Percentiles rank a stretch among this genome's conserved stretches.
Evolutionary conservation across 2,888 invertebrate species (phyloP).

Genomic region (Dione juno): DNA sequence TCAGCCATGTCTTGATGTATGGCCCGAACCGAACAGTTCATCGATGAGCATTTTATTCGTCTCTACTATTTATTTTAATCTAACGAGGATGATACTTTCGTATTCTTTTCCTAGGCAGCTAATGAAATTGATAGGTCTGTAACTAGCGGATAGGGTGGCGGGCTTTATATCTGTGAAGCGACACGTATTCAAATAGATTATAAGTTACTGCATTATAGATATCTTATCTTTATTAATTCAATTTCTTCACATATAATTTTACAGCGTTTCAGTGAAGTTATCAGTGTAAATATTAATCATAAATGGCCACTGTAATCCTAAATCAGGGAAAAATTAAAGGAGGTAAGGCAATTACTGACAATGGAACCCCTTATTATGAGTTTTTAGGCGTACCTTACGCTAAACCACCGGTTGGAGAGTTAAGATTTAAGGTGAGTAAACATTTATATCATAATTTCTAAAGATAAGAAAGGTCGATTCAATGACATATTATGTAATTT

Average conservation of each 20-base stretch:
- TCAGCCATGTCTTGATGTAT: too few species aligned
- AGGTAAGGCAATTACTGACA: constrained; percentile 58
- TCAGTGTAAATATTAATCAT: not conserved
- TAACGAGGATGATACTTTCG: too few species aligned
- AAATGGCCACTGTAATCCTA: constrained; percentile 58
- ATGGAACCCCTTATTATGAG: constrained; percentile 67
- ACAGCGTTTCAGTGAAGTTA: not conserved
- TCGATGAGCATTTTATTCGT: too few species aligned
- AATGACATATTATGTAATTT: not conserved
- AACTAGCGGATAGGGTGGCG: too few species aligned
- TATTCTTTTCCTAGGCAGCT: too few species aligned
- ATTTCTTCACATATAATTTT: not conserved
- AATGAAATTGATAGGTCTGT: too few species aligned
- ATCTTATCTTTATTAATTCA: constrained; percentile 7
- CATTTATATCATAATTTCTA: constrained; percentile 1
- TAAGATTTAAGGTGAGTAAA: constrained; percentile 61
- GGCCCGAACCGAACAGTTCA: too few species aligned
- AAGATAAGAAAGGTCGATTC: not conserved
- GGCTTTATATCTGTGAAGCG: not conserved
- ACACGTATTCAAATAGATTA: constrained; percentile 9
- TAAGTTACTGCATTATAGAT: not conserved
- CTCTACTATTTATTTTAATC: too few species aligned
- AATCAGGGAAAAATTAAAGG: constrained; percentile 68
- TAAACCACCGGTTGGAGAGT: constrained; percentile 74
- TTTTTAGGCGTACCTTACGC: constrained; percentile 82